Evolutionary conservation across 2,113 vertebrate genomes (phyloP).

Genomic region (Corythornis cristatus): DNA sequence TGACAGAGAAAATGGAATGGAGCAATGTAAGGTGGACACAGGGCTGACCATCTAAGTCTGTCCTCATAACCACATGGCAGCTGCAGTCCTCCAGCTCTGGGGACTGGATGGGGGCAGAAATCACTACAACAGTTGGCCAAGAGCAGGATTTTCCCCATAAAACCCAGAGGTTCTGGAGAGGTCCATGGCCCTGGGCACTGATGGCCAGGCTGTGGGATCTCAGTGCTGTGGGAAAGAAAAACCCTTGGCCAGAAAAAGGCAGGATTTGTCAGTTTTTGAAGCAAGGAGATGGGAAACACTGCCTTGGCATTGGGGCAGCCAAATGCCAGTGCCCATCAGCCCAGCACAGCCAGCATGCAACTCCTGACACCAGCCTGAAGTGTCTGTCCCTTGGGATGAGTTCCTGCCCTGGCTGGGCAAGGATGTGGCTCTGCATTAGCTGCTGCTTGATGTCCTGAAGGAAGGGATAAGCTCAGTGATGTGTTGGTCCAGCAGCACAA

Average conservation of each 20-base stretch:
- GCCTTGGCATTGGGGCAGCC: not conserved
- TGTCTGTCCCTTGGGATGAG: not conserved
- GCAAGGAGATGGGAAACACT: not conserved
- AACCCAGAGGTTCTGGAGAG: not conserved
- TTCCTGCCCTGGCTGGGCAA: not conserved
- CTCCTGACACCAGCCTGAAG: not conserved
- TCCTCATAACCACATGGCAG: not conserved
- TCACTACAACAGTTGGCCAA: not conserved
- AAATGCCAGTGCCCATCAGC: not conserved
- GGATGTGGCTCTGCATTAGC: not conserved
- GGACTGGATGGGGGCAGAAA: not conserved
- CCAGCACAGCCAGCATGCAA: not conserved
- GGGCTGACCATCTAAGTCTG: not conserved
- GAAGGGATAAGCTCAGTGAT: not conserved
- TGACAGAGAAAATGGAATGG: not conserved
- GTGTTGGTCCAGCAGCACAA: not conserved
- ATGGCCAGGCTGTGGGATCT: not conserved
- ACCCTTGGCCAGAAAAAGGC: not conserved
- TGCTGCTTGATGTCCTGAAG: not conserved
- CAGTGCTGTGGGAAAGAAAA: not conserved
- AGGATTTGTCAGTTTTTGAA: not conserved
- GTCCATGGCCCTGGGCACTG: rapidly evolving
- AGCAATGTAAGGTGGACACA: rapidly evolving
- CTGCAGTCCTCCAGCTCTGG: not conserved
- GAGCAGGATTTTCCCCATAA: not conserved